These are phyloP conservation scores for Drepanosiphum platanoidis DNA, from an alignment of 2,888 invertebrate species.

Conservation along the genomic window DNA sequence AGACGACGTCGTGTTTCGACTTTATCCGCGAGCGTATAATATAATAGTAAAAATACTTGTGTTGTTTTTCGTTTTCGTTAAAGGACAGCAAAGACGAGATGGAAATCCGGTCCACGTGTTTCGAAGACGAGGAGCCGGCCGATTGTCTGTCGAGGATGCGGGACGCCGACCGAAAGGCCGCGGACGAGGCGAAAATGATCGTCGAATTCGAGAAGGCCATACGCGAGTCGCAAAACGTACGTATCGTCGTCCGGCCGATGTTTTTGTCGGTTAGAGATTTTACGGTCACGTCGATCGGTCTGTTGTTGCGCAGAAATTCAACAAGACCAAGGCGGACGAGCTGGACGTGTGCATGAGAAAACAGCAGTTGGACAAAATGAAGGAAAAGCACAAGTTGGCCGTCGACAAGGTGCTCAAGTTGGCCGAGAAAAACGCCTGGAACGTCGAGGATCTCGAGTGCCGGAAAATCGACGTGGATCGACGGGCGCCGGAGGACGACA, in stretches of 20 bases:
- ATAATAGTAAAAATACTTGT: too few species aligned
- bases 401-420: not conserved
- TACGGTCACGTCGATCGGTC: too few species aligned
- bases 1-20: not conserved
- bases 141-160: not conserved
- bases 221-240: not conserved
- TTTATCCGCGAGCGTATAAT: not conserved
- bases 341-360: not conserved
- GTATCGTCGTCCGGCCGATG: not conserved
- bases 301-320: not conserved
- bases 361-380: not conserved
- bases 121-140: not conserved
- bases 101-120: slow-evolving; percentile 12
- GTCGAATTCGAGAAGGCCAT: not conserved
- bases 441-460: slow-evolving; percentile 18
- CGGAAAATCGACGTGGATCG: slow-evolving; percentile 17
- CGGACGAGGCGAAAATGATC: not conserved
- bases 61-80: not conserved
- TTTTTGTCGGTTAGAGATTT: not conserved
- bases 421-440: not conserved
- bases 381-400: not conserved
- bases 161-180: not conserved
- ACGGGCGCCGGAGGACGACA: too few species aligned
- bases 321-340: not conserved
- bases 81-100: slow-evolving; percentile 32